Evolutionary conservation across 2,888 invertebrate genomes (phyloP).

Genomic region (Heliconius hortense): DNA sequence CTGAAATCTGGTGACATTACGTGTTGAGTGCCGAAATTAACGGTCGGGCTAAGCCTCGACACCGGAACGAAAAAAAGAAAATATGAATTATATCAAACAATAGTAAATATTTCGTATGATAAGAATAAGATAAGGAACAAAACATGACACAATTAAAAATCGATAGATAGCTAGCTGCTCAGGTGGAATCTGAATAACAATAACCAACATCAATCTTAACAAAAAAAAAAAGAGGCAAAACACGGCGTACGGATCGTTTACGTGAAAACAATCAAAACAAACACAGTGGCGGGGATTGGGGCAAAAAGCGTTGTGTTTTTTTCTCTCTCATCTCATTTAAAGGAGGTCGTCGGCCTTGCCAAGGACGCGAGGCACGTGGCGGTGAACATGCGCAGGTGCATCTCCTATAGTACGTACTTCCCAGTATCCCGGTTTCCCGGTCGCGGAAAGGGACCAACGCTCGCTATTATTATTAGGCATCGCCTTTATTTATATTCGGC

Average conservation of each 20-base stretch:
- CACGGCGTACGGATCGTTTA: constrained; percentile 64
- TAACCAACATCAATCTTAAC: constrained; percentile 58
- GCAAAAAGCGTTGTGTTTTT: constrained; percentile 66
- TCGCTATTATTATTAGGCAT: constrained; percentile 19
- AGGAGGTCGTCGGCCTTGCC: constrained; percentile 71
- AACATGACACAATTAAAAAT: constrained; percentile 35
- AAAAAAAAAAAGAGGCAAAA: constrained; percentile 52
- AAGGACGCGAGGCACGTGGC: constrained; percentile 78
- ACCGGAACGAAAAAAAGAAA: too few relatives aligned
- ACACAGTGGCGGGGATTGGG: constrained; percentile 66
- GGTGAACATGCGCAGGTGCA: constrained; percentile 53
- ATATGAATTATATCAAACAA: too few relatives aligned
- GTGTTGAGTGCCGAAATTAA: too few relatives aligned
- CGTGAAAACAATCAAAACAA: constrained; percentile 78
- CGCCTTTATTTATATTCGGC: constrained; percentile 7
- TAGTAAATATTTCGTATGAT: neutral
- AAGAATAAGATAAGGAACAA: constrained; percentile 16
- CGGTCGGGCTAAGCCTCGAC: too few relatives aligned
- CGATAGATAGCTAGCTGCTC: constrained; percentile 16
- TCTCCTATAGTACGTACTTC: constrained; percentile 30
- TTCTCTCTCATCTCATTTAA: constrained; percentile 60
- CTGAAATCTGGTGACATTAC: too few relatives aligned
- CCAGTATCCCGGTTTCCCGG: constrained; percentile 23
- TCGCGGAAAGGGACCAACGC: constrained; percentile 23
- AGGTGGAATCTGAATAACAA: constrained; percentile 51